These are phyloP conservation scores for Pachymerium ferrugineum DNA, from an alignment of 2,888 invertebrate species.

Conservation along the genomic window DNA sequence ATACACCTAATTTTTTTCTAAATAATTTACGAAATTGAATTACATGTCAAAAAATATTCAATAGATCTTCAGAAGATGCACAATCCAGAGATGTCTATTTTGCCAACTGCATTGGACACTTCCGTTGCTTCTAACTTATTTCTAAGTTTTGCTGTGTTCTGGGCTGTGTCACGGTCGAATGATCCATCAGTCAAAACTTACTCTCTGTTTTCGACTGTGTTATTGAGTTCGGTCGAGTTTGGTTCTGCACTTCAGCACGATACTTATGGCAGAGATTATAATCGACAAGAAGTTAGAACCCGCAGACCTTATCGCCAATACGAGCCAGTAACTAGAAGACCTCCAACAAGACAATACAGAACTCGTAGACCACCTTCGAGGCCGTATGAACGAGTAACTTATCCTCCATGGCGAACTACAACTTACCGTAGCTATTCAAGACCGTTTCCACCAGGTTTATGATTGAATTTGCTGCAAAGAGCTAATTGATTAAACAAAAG, in stretches of 20 bases:
- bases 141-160: background rate
- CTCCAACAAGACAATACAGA: background rate
- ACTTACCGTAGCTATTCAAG: background rate
- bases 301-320: background rate
- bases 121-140: background rate
- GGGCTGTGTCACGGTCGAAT: background rate
- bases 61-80: background rate
- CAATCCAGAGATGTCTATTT: background rate
- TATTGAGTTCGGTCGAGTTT: background rate
- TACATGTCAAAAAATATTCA: too few relatives aligned
- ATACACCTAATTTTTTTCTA: too few relatives aligned
- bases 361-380: background rate
- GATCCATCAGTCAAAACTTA: background rate
- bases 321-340: background rate
- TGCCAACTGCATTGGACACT: background rate
- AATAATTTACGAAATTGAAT: too few relatives aligned
- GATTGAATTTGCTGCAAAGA: background rate
- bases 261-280: background rate
- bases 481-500: background rate
- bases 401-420: background rate
- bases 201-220: background rate
- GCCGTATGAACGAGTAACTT: background rate
- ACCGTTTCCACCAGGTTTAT: background rate
- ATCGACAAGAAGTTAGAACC: background rate
- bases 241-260: background rate